Conservation (phyloP, 2,797 vertebrate species). For the Tapirus indicus region DNA sequence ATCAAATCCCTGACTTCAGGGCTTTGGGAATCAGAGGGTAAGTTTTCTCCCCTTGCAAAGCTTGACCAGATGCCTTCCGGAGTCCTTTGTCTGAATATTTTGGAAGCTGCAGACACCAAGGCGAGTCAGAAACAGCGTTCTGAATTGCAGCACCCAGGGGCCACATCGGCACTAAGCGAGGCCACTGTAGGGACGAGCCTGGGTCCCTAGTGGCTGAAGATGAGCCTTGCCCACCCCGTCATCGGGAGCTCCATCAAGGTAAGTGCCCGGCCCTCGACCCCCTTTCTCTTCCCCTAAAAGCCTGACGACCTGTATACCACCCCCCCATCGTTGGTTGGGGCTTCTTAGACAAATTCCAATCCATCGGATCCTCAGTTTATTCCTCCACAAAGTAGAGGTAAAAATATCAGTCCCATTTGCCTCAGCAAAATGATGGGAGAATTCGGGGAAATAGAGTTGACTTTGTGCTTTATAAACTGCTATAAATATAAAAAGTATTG, state of each 20-base stretch:
- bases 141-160: neutral
- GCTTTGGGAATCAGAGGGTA: conserved; percentile 71
- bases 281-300: neutral
- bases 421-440: neutral
- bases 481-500: neutral
- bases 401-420: neutral
- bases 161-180: fast-evolving
- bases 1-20: conserved; percentile 82
- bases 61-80: conserved; percentile 79
- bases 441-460: neutral
- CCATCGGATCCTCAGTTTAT: neutral
- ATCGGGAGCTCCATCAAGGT: neutral
- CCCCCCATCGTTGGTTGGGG: fast-evolving
- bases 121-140: neutral
- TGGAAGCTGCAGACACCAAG: neutral
- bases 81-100: conserved; percentile 59
- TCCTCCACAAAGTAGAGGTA: neutral
- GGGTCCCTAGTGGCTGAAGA: neutral
- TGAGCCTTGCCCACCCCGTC: fast-evolving
- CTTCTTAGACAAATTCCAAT: neutral
- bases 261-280: neutral
- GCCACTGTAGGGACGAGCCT: fast-evolving
- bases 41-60: conserved; percentile 74
- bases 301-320: neutral
- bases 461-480: neutral